Conservation (phyloP, 2,888 invertebrate genomes). For the Panzeria rudis region DNA sequence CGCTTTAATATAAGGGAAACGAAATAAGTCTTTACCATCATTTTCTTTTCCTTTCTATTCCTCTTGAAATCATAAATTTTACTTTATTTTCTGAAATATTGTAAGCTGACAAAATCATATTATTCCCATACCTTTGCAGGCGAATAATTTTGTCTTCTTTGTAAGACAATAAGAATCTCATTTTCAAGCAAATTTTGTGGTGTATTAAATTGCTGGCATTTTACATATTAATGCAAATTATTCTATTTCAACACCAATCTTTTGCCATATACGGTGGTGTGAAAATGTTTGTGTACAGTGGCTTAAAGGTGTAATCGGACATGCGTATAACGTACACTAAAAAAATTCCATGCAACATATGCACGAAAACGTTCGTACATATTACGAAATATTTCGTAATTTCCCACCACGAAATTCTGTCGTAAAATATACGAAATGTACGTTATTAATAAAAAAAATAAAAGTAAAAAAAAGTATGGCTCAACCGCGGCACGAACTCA, state of each 20-base stretch:
- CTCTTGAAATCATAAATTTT: neutral
- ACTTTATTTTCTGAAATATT: neutral
- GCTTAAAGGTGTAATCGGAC: too few species aligned
- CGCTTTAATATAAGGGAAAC: neutral
- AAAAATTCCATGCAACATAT: too few species aligned
- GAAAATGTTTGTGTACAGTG: too few species aligned
- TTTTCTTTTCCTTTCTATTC: neutral
- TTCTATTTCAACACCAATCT: neutral
- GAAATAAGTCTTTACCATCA: neutral
- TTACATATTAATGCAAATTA: neutral
- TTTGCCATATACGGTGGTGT: neutral
- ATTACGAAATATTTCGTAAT: too few species aligned
- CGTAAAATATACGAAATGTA: too few species aligned
- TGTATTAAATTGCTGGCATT: neutral
- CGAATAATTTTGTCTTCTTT: neutral
- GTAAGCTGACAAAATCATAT: slow-evolving; percentile 14
- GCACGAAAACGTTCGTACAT: too few species aligned
- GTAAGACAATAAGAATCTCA: neutral
- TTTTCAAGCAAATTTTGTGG: slow-evolving; percentile 10
- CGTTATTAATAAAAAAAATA: too few species aligned
- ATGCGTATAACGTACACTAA: too few species aligned
- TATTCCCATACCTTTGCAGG: neutral
- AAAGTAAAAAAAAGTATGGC: too few species aligned
- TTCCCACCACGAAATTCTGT: too few species aligned
- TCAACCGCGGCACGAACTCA: too few species aligned